Conservation (phyloP, 2,888 invertebrate genomes). For the Meteorus colon region DNA sequence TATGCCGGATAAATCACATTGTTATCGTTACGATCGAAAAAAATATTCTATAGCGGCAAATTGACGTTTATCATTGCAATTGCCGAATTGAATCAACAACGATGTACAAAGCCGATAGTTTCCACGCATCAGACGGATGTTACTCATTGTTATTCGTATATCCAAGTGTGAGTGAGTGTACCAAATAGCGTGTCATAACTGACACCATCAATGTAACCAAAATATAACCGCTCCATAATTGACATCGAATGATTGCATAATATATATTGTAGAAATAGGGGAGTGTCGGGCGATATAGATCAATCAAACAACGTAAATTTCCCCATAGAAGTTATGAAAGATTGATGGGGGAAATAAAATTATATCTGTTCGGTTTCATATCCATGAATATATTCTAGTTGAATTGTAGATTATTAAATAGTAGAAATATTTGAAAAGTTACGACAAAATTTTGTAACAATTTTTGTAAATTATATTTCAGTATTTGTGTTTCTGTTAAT, state of each 20-base stretch:
- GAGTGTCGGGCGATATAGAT: too few relatives aligned
- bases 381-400: too few relatives aligned
- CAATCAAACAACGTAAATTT: too few relatives aligned
- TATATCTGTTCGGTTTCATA: too few relatives aligned
- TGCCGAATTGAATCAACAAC: slow-evolving; percentile 35
- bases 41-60: slow-evolving; percentile 3
- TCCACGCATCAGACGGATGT: slow-evolving; percentile 49
- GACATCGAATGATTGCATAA: not conserved
- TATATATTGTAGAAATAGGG: not conserved
- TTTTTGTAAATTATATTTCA: too few relatives aligned
- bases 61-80: slow-evolving; percentile 33
- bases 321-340: too few relatives aligned
- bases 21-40: not conserved
- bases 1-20: slow-evolving; percentile 14
- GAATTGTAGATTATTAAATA: too few relatives aligned
- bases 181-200: slow-evolving; percentile 18
- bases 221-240: slow-evolving; percentile 14
- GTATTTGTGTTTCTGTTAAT: too few relatives aligned
- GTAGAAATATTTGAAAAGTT: too few relatives aligned
- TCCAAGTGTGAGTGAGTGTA: slow-evolving; percentile 20
- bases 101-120: slow-evolving; percentile 11
- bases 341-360: too few relatives aligned
- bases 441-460: too few relatives aligned
- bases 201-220: slow-evolving; percentile 4
- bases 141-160: slow-evolving; percentile 49